Percentiles rank a stretch among this genome's conserved stretches.
Evolutionary conservation across 2,113 vertebrate genomes (phyloP).

Genomic region (Alethe castanea): DNA sequence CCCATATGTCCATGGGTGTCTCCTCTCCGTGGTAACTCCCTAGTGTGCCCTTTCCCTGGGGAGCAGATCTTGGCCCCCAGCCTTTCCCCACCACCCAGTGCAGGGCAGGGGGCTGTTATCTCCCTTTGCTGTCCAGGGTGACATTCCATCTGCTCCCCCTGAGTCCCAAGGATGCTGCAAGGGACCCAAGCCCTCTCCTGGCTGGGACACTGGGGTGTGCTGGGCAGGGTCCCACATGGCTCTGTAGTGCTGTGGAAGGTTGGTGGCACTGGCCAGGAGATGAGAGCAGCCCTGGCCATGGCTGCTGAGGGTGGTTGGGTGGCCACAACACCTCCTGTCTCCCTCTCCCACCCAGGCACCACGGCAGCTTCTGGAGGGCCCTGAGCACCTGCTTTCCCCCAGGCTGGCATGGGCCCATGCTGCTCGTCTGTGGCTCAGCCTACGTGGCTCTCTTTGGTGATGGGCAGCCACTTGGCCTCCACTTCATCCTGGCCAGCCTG

Average conservation of each 20-base stretch:
- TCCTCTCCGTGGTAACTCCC: background rate
- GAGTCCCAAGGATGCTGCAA: background rate
- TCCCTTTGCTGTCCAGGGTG: background rate
- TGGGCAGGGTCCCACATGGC: background rate
- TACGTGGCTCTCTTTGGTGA: background rate
- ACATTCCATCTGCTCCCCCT: background rate
- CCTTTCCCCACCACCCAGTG: background rate
- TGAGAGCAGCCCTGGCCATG: background rate
- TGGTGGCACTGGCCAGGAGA: background rate
- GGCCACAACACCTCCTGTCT: background rate
- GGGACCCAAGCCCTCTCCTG: background rate
- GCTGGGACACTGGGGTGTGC: rapidly evolving
- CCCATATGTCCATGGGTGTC: rapidly evolving
- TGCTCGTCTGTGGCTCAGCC: slow-evolving; percentile 34
- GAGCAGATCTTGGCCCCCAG: background rate
- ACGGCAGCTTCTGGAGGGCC: slow-evolving; percentile 38
- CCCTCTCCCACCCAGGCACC: slow-evolving; percentile 44
- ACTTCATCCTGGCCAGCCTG: slow-evolving; percentile 27
- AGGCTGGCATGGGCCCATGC: background rate
- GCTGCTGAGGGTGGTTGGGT: background rate
- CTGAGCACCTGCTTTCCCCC: slow-evolving; percentile 32
- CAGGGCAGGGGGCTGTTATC: background rate
- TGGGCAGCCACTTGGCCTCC: background rate
- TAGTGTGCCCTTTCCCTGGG: background rate
- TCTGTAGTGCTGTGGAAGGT: background rate